These are phyloP conservation scores for Stylophora pistillata DNA, from an alignment of 64 coral and sea anemone genomes.

Conservation along the genomic window DNA sequence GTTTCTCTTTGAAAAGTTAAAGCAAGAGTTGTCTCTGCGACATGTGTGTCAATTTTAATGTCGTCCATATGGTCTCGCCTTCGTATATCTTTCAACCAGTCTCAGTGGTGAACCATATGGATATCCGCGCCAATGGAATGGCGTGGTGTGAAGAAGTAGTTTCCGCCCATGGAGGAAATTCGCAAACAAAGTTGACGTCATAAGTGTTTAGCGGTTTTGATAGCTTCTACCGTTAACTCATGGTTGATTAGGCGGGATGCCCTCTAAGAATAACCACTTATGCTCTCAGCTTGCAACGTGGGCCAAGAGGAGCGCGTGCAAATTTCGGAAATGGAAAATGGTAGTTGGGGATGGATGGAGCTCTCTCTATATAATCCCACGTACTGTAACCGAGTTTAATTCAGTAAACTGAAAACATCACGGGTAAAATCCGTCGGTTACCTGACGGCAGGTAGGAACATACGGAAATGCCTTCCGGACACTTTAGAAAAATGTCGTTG, in stretches of 20 bases:
- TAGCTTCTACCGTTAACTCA: not conserved
- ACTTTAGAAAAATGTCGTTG: too few species aligned
- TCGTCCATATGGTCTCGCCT: not conserved
- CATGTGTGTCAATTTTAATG: not conserved
- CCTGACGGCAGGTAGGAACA: too few species aligned
- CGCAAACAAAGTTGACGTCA: not conserved
- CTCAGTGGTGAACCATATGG: not conserved
- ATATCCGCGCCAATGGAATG: not conserved
- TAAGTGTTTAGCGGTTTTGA: not conserved
- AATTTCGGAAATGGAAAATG: not conserved
- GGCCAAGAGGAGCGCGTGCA: not conserved
- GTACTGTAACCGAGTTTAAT: not conserved
- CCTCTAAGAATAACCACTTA: not conserved
- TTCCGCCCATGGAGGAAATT: slow-evolving; percentile 11
- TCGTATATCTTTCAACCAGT: slow-evolving; percentile 8
- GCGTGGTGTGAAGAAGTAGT: not conserved
- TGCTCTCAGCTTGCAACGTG: not conserved
- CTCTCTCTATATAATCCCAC: not conserved
- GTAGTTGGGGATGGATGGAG: not conserved
- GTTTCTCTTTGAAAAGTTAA: not conserved
- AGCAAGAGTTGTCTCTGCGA: not conserved
- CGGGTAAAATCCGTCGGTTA: too few species aligned
- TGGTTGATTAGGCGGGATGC: not conserved
- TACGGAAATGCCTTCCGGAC: too few species aligned
- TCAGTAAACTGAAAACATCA: too few species aligned